A percentile compares a stretch with the other conserved stretches of the same genome.
These are phyloP conservation scores for Ctenopoma multispine DNA, from an alignment of 2,797 vertebrate species.

Conservation along the genomic window DNA sequence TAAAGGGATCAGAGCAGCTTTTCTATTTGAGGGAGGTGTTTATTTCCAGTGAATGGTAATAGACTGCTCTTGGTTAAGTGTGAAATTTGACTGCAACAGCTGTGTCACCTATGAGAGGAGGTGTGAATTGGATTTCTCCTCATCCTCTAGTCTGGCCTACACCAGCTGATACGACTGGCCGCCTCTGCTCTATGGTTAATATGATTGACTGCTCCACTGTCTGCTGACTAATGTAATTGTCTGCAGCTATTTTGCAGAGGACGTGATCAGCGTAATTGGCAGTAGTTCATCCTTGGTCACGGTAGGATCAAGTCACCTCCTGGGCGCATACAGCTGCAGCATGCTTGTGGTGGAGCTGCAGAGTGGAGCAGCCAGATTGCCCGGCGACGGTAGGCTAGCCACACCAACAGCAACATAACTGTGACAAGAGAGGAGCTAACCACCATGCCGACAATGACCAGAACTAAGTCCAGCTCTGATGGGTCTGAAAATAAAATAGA, in stretches of 20 bases:
- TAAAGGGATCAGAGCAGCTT: constrained; percentile 47
- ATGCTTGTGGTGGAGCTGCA: constrained; percentile 42
- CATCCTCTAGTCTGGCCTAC: constrained; percentile 59
- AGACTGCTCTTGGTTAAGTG: constrained; percentile 67
- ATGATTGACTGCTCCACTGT: constrained; percentile 77
- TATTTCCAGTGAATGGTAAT: constrained; percentile 70
- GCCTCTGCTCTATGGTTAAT: constrained; percentile 66
- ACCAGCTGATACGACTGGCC: constrained; percentile 41
- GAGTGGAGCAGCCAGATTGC: constrained; percentile 37
- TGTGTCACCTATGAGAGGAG: constrained; percentile 71
- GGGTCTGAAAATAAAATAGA: constrained; percentile 45
- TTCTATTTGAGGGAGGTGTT: constrained; percentile 58
- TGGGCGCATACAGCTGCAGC: constrained; percentile 59
- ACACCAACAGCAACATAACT: constrained; percentile 70
- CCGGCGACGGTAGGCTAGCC: constrained; percentile 67
- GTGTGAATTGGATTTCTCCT: constrained; percentile 78
- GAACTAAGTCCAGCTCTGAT: constrained; percentile 49
- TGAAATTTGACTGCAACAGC: constrained; percentile 74
- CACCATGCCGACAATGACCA: constrained; percentile 63
- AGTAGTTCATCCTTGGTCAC: constrained; percentile 69
- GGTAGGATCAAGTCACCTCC: constrained; percentile 70
- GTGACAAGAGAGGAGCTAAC: constrained; percentile 62
- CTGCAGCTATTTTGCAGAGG: constrained; percentile 70
- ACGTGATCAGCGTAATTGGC: constrained; percentile 69
- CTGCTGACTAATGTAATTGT: constrained; percentile 79